Conservation (phyloP, 1,140 invertebrate species). For the Solenopsis fugax region DNA sequence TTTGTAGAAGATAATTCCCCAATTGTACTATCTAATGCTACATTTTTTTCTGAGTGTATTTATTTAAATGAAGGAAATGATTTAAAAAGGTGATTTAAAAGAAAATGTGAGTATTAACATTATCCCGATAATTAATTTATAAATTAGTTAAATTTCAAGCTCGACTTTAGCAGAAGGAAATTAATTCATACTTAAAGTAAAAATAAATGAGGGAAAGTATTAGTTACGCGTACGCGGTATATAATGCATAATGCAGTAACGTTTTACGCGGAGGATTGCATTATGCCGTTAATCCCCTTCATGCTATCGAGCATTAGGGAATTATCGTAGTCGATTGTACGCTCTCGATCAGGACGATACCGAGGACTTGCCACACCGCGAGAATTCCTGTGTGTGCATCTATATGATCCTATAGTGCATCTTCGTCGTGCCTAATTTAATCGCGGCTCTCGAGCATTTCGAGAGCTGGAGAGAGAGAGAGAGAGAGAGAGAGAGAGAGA, state of each 20-base stretch:
- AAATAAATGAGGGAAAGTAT: neutral
- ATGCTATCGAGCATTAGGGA: slow-evolving; percentile 30
- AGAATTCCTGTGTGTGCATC: slow-evolving; percentile 34
- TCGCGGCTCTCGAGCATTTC: slow-evolving; percentile 46
- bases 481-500: neutral
- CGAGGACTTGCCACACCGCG: neutral
- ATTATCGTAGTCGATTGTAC: slow-evolving; percentile 26
- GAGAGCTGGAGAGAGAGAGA: neutral
- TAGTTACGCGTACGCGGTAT: neutral
- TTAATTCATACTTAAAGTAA: neutral
- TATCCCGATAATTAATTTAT: neutral
- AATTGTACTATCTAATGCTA: too few species aligned
- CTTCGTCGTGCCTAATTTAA: slow-evolving; percentile 61
- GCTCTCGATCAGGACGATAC: slow-evolving; percentile 21
- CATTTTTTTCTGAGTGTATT: too few species aligned
- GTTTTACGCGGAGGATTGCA: neutral
- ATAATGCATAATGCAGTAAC: slow-evolving; percentile 11
- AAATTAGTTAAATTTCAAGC: too few species aligned
- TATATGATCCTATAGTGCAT: neutral
- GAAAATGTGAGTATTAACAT: neutral
- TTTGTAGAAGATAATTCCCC: too few species aligned
- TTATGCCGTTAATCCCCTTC: slow-evolving; percentile 29
- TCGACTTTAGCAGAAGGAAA: too few species aligned
- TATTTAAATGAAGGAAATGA: too few species aligned
- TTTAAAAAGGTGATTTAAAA: neutral